These are phyloP conservation scores for Leptobrachium leishanense DNA, from an alignment of 2,113 vertebrate species.

Conservation along the genomic window DNA sequence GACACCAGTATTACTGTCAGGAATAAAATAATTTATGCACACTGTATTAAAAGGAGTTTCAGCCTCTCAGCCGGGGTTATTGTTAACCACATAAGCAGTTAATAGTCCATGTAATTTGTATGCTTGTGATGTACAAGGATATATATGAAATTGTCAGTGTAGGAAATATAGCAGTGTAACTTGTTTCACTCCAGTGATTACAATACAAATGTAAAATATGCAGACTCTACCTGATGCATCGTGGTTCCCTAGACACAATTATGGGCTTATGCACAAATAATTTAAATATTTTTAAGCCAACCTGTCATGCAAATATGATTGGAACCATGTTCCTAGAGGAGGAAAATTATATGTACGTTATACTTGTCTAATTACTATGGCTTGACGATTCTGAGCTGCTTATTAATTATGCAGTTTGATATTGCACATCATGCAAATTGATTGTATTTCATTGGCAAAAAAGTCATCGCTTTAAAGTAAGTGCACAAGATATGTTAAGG, in stretches of 20 bases:
- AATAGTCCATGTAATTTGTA: constrained; percentile 23
- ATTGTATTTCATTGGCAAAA: no score
- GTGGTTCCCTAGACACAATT: background rate
- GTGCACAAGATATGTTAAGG: no score
- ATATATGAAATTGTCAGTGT: background rate
- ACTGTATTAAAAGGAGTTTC: constrained; percentile 11
- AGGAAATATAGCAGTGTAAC: background rate
- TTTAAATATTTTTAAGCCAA: background rate
- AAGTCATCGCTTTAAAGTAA: no score
- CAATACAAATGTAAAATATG: constrained; percentile 24
- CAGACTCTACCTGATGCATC: background rate
- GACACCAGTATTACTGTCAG: background rate
- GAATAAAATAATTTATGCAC: constrained; percentile 15
- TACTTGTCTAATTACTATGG: no score
- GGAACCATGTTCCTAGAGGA: no score
- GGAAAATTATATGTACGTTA: no score
- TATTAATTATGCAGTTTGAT: no score
- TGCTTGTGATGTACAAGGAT: constrained; percentile 20
- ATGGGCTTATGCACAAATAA: background rate
- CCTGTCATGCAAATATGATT: background rate
- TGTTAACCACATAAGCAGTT: constrained; percentile 10
- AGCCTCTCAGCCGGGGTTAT: constrained; percentile 10
- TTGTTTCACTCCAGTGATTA: constrained; percentile 24
- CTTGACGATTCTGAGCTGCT: no score
- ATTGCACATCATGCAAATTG: no score